phyloP scores from a whole-genome alignment of 1,140 invertebrate genomes.

The Scaptomyza pallida region DNA sequence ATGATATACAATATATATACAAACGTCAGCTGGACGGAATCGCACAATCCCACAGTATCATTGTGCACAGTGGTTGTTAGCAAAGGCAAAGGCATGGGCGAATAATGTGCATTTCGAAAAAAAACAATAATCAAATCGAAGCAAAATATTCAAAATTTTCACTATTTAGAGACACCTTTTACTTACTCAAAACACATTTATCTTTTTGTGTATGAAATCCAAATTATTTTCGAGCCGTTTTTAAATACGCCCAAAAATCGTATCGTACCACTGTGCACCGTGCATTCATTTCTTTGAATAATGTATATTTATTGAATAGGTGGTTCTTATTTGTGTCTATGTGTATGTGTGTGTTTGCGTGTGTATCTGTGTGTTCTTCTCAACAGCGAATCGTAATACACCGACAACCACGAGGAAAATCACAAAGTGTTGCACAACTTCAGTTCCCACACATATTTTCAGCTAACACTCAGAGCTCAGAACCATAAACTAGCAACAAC shows the following conservation, averaged over 20 bases:
- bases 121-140: slow-evolving; percentile 1
- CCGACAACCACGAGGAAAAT: slow-evolving; percentile 56
- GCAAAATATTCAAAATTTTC: slow-evolving; percentile 28
- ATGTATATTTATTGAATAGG: background rate
- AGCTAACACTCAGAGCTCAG: slow-evolving; percentile 37
- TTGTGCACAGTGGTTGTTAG: slow-evolving; percentile 22
- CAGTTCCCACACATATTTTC: slow-evolving; percentile 33
- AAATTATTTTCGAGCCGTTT: background rate
- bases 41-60: background rate
- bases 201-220: background rate
- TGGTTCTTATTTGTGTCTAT: slow-evolving; percentile 13
- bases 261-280: slow-evolving; percentile 36
- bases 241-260: no score
- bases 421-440: slow-evolving; percentile 45
- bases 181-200: slow-evolving; percentile 4
- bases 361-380: slow-evolving; percentile 46
- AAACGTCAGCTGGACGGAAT: background rate
- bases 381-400: slow-evolving; percentile 61
- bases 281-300: background rate
- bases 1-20: no score
- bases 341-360: slow-evolving; percentile 16
- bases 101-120: background rate
- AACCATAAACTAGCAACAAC: slow-evolving; percentile 10
- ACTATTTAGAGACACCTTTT: slow-evolving; percentile 2
- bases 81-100: background rate